Evolutionary conservation across 2,113 vertebrate species (phyloP).

Genomic region (Petrocephalus zakoni): DNA sequence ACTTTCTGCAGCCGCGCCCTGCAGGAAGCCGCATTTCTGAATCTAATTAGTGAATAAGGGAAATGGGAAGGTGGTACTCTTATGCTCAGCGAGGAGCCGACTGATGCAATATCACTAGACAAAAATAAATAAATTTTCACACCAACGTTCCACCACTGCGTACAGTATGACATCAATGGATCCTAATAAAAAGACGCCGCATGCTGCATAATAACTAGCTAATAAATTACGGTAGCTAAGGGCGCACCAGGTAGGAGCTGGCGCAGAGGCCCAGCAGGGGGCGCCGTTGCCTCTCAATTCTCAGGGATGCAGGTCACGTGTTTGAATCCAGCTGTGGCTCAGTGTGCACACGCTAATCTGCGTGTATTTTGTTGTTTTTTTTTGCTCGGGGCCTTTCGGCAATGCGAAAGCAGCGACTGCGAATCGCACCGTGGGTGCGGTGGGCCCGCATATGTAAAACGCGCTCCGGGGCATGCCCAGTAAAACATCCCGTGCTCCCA

Average conservation of each 20-base stretch:
- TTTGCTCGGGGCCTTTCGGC: not conserved
- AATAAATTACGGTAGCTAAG: not conserved
- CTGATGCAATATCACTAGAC: not conserved
- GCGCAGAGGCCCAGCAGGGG: not conserved
- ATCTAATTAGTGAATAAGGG: slow-evolving; percentile 1
- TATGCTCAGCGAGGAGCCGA: not conserved
- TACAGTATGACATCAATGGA: slow-evolving; percentile 4
- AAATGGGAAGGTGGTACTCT: not conserved
- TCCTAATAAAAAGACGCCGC: not conserved
- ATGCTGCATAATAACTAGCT: not conserved
- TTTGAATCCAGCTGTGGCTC: not conserved
- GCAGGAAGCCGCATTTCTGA: not conserved
- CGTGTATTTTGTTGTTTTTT: not conserved
- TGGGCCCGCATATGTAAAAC: not conserved
- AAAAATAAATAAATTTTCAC: not conserved
- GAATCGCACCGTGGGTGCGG: not conserved
- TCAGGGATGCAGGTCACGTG: not conserved
- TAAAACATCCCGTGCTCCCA: not conserved
- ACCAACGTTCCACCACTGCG: not conserved
- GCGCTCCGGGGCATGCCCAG: not conserved
- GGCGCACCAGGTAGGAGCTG: not conserved
- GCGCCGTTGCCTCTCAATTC: not conserved
- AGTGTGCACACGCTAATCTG: not conserved
- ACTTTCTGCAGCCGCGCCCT: not conserved
- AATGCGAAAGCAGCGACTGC: not conserved